A percentile compares a stretch with the other conserved stretches of the same genome.
Evolutionary conservation across 35 echinoderm and acorn worm genomes (phyloP).

Genomic region (Strongylocentrotus purpuratus): DNA sequence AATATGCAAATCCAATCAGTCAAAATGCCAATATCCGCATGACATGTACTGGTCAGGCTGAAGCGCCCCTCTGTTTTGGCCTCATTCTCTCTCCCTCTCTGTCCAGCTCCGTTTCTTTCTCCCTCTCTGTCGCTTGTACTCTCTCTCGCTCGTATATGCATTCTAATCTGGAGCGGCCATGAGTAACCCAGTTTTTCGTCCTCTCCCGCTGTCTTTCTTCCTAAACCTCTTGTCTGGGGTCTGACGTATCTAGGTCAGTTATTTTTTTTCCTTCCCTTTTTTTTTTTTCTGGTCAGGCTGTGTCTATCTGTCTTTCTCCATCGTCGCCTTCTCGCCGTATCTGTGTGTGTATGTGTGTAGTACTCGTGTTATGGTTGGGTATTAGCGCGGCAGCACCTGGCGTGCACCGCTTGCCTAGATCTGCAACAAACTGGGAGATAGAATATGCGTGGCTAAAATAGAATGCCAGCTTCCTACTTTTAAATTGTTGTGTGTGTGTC

Average conservation of each 20-base stretch:
- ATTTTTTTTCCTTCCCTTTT: not conserved
- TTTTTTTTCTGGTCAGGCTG: not conserved
- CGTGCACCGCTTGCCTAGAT: not conserved
- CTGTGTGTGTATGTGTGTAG: not conserved
- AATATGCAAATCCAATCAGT: conserved; percentile 3
- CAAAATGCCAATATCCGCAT: conserved; percentile 9
- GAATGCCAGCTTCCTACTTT: not conserved
- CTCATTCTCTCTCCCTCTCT: not conserved
- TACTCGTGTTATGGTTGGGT: not conserved
- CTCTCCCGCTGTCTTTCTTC: not conserved
- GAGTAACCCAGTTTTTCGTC: not conserved
- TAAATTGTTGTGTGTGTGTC: no score
- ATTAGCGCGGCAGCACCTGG: not conserved
- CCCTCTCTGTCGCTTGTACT: not conserved
- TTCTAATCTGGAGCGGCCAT: not conserved
- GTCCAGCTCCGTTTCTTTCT: not conserved
- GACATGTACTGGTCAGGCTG: not conserved
- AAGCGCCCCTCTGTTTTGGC: not conserved
- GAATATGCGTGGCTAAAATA: not conserved
- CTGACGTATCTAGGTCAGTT: not conserved
- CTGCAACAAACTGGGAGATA: not conserved
- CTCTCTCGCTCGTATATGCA: not conserved
- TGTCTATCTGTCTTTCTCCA: not conserved
- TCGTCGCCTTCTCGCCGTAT: not conserved
- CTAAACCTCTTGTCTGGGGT: conserved; percentile 11